A percentile compares a stretch with the other conserved stretches of the same genome.
Conservation (phyloP, 2,797 vertebrate genomes). For the Scomberomorus guttatus region DNA sequence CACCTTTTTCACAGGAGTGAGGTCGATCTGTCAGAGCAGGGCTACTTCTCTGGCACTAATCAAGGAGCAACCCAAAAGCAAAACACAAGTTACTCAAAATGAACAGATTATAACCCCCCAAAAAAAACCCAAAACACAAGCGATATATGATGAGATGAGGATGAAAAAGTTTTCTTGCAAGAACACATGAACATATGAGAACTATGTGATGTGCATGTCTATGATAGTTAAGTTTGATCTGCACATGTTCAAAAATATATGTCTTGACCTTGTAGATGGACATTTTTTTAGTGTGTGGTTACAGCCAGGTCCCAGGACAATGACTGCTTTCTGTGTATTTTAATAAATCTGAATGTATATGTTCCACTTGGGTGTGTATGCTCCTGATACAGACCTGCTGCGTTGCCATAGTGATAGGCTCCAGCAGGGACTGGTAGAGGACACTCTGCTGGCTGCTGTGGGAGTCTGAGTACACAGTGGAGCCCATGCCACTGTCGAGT, state of each 20-base stretch:
- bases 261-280: slow-evolving; percentile 1
- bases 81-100: slow-evolving; percentile 71
- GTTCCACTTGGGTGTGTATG: slow-evolving; percentile 52
- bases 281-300: background rate
- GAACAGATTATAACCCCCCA: slow-evolving; percentile 25
- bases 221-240: slow-evolving; percentile 2
- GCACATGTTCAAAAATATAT: slow-evolving; percentile 7
- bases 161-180: slow-evolving; percentile 26
- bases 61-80: slow-evolving; percentile 75
- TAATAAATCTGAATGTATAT: slow-evolving; percentile 49
- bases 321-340: slow-evolving; percentile 30
- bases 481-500: slow-evolving; percentile 96
- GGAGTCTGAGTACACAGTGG: slow-evolving; percentile 94
- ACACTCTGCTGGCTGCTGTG: slow-evolving; percentile 96
- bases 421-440: slow-evolving; percentile 92
- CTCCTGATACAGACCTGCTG: slow-evolving; percentile 89
- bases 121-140: background rate
- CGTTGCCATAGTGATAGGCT: slow-evolving; percentile 85
- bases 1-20: slow-evolving; percentile 71
- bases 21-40: slow-evolving; percentile 67
- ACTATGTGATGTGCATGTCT: background rate
- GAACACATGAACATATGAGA: background rate
- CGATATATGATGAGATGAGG: slow-evolving; percentile 28
- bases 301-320: slow-evolving; percentile 15
- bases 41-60: slow-evolving; percentile 71